Base-by-base conservation (phyloP, 2,113 vertebrate genomes). In the Heterocephalus glaber region DNA sequence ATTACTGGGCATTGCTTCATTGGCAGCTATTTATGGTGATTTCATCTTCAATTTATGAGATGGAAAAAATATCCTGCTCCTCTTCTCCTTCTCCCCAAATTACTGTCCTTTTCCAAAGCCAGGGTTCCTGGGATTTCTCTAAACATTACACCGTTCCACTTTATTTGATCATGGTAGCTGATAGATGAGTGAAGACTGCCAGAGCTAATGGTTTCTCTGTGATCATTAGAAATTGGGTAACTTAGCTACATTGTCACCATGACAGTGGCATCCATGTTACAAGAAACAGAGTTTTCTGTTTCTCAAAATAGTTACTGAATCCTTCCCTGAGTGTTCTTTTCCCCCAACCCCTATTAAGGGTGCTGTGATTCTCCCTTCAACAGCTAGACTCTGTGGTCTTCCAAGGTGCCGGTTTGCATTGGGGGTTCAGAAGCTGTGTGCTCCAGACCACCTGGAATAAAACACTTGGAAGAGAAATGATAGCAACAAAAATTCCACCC, bases 21-120 rank as follows among this genome's bases (percentile, higher is more conserved):
- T 90, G 87, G 80, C 86, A 97, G 63, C 72, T 89, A 80, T 95
- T 93, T 90, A 17, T 41, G 63, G 60, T 82, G 95, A 95, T 94
- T 94, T 90, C 85, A 58, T 93, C 70, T 90, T 90, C 80, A 85
- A 35, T 92, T 92, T 92, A 90, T 30, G 79, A 90, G 56, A 70
- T 92, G 14, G 47, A 79, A 80, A 85, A 92, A 60, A 49, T 77
- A 28, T 82, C 77, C 77, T 3, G 4, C n/a, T 14, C 17, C 54
- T 92, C 24, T 14, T 86, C 52, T 86, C 24, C 47, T n/a, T 92
- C 24, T 24, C n/a, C 47, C 26, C 24, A 24, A 26, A 44, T 49
- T 33, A 28, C 54, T 38, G 38, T 49, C 72, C 87, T 56, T 83
- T 65, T 72, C 65, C 41, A 85, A 52, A 92, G 70, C 89, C 52